Conservation (phyloP, 2,113 vertebrate genomes). For the Rallus limicola region DNA sequence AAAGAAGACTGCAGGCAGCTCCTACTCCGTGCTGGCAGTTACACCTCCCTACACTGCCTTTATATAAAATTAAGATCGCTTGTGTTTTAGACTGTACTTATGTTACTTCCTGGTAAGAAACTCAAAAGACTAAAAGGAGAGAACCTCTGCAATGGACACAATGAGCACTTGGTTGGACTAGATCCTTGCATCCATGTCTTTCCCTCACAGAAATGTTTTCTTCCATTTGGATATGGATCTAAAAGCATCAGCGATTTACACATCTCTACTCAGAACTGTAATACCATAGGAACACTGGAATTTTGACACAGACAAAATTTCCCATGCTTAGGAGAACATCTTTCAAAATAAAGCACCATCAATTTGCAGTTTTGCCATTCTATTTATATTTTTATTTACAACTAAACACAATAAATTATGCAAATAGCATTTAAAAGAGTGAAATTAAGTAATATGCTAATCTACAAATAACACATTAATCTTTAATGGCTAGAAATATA, state of each 20-base stretch:
- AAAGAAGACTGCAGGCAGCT: background rate
- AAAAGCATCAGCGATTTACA: background rate
- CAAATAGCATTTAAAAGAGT: background rate
- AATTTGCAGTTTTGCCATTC: background rate
- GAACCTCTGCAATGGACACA: fast-evolving
- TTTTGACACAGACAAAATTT: background rate
- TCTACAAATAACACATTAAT: background rate
- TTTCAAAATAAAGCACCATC: background rate
- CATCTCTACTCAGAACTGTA: background rate
- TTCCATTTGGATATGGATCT: background rate
- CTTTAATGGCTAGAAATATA: background rate
- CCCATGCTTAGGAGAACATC: background rate
- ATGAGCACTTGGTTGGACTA: background rate
- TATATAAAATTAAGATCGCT: background rate
- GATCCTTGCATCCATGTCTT: background rate
- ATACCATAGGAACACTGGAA: background rate
- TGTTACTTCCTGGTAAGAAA: background rate
- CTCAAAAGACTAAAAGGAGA: background rate
- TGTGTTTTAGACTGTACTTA: background rate
- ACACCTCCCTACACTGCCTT: background rate
- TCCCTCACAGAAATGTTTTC: background rate
- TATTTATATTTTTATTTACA: background rate
- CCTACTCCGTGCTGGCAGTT: fast-evolving
- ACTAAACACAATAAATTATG: background rate
- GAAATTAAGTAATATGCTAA: background rate